phyloP scores from a whole-genome alignment of 2,113 vertebrate species.

The pig (Sus scrofa) region T2T-Sscrofa CM000824.6:193267501-193268000 shows the following conservation, averaged over 20 bases:
- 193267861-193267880: neutral
- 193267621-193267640: neutral
- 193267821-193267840: no score
- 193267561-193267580: neutral
- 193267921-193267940: neutral
- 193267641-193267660: no score
- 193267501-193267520: neutral
- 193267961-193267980: neutral
- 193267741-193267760: no score
- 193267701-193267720: no score
- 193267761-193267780: no score
- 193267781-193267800: no score
- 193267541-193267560: neutral
- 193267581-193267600: neutral
- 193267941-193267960: neutral
- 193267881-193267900: neutral
- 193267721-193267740: no score
- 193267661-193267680: no score
- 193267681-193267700: no score
- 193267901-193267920: neutral
- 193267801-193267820: no score
- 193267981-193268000: neutral
- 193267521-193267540: neutral
- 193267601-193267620: neutral
- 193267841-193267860: no score